Evolutionary conservation across 2,797 vertebrate species (phyloP).

Genomic region (Galago senegalensis): DNA sequence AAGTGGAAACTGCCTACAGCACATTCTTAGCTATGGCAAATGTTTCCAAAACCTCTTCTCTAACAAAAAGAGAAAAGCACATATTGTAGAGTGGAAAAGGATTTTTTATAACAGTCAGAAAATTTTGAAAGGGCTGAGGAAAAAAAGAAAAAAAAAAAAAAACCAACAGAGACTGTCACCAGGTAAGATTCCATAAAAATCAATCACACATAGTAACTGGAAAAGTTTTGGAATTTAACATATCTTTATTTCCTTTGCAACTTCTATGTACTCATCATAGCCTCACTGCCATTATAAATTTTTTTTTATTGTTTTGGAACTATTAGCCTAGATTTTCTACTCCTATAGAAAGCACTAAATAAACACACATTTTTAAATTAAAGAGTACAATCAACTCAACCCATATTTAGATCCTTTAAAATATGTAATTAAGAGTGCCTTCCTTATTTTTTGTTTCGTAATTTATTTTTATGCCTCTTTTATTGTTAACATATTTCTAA

Average conservation of each 20-base stretch:
- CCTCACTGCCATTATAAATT: neutral
- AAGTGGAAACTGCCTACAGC: constrained; percentile 47
- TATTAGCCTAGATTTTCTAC: neutral
- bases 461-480: neutral
- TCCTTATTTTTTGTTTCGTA: neutral
- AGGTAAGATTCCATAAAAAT: constrained; percentile 19
- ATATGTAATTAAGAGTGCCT: neutral
- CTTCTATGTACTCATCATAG: neutral
- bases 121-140: neutral
- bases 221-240: neutral
- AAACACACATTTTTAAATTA: neutral
- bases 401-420: neutral
- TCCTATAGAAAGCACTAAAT: neutral
- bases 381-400: neutral
- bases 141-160: neutral
- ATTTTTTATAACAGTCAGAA: constrained; percentile 50
- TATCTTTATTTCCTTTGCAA: neutral
- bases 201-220: neutral
- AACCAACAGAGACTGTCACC: neutral
- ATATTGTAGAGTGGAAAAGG: neutral
- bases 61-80: constrained; percentile 32
- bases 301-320: neutral
- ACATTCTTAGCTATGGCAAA: constrained; percentile 58
- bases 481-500: neutral
- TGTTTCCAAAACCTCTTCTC: constrained; percentile 33